A percentile compares a stretch with the other conserved stretches of the same genome.
Conservation (phyloP, 2,797 vertebrate genomes). For the Gallinago nigripennis region DNA sequence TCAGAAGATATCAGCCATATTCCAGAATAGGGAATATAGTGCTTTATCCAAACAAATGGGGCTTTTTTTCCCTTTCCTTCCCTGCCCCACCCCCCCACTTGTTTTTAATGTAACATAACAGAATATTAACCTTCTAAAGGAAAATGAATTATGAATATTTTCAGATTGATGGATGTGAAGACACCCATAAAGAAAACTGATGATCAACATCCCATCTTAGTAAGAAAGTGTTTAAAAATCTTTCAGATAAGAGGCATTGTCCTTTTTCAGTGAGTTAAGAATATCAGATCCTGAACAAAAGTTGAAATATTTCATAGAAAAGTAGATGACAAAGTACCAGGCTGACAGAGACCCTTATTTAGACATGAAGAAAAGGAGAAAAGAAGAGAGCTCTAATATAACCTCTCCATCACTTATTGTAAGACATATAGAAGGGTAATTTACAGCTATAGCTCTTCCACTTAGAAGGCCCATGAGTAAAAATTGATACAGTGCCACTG, state of each 20-base stretch:
- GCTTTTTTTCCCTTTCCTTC: neutral
- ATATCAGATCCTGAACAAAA: neutral
- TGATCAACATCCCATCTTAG: neutral
- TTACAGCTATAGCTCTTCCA: neutral
- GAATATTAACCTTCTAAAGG: neutral
- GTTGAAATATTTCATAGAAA: slow-evolving; percentile 1
- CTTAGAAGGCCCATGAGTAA: neutral
- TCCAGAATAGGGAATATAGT: neutral
- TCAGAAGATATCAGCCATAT: neutral
- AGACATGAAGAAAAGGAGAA: neutral
- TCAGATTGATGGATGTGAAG: neutral
- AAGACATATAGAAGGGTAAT: neutral
- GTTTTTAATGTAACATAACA: neutral
- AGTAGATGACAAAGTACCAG: neutral
- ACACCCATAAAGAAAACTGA: neutral
- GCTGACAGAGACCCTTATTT: neutral
- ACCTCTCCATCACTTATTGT: neutral
- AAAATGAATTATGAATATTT: neutral
- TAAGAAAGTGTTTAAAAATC: neutral
- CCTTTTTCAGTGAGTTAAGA: neutral
- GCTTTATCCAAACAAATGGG: neutral
- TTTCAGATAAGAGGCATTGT: neutral
- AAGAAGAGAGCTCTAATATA: neutral
- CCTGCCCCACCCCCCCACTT: neutral
- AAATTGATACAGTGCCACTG: neutral